Conservation (phyloP, 2,113 vertebrate genomes). For the Callithrix jacchus region DNA sequence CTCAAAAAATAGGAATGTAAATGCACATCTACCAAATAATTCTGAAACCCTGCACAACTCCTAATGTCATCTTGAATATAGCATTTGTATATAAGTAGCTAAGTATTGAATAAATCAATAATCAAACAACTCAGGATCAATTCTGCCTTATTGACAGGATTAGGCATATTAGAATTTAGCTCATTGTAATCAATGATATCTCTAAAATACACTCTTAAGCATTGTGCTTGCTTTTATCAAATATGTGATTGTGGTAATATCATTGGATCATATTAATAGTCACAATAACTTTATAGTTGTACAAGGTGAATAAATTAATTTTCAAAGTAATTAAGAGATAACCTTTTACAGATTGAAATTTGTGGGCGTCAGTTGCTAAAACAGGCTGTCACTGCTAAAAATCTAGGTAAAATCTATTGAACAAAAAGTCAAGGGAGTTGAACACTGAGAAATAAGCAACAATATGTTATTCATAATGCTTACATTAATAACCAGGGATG, state of each 20-base stretch:
- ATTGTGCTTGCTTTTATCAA: neutral
- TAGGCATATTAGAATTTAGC: neutral
- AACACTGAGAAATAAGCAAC: neutral
- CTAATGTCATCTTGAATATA: neutral
- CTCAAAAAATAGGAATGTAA: neutral
- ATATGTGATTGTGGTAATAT: neutral
- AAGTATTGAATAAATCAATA: neutral
- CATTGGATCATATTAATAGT: neutral
- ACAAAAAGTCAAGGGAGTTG: neutral
- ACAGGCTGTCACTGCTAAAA: neutral
- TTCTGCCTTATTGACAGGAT: neutral
- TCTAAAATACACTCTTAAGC: neutral
- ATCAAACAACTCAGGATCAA: neutral
- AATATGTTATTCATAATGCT: neutral
- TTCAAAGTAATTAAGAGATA: conserved; percentile 12
- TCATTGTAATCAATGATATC: neutral
- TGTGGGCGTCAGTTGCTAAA: neutral
- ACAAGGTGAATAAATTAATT: neutral
- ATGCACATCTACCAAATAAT: neutral
- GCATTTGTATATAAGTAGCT: neutral
- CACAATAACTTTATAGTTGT: neutral
- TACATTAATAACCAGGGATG: neutral
- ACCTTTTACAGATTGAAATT: neutral
- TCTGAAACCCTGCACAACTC: neutral
- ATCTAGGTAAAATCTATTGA: neutral